These are phyloP conservation scores for Elaeidobius kamerunicus DNA, from an alignment of 2,888 invertebrate genomes.

Conservation along the genomic window DNA sequence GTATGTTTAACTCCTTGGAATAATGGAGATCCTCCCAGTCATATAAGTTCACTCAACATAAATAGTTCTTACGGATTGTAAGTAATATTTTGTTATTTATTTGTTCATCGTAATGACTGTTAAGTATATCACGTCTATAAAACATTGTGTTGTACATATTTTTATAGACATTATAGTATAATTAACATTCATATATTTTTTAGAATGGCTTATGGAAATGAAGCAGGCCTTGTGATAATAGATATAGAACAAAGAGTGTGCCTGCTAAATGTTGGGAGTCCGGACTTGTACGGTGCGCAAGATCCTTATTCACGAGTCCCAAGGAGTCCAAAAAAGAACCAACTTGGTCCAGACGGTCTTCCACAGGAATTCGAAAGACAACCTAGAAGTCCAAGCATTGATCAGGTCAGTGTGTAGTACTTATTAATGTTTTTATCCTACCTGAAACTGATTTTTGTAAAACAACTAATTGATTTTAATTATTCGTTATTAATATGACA, in stretches of 20 bases:
- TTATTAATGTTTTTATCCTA: neutral
- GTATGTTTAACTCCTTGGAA: conserved; percentile 88
- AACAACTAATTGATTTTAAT: no score
- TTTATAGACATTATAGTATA: no score
- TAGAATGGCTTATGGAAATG: conserved; percentile 97
- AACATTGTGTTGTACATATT: no score
- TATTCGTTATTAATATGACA: no score
- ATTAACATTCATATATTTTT: conserved; percentile 6
- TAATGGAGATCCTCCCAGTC: conserved; percentile 75
- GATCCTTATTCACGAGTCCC: conserved; percentile 76
- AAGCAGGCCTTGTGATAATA: conserved; percentile 91
- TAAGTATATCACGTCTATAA: no score
- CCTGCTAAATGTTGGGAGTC: conserved; percentile 83
- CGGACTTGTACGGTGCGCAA: conserved; percentile 86
- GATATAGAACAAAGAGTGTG: conserved; percentile 90
- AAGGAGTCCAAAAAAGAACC: conserved; percentile 48
- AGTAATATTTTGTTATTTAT: conserved; percentile 51
- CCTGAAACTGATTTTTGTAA: neutral
- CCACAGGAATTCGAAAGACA: conserved; percentile 51
- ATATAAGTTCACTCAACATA: conserved; percentile 85
- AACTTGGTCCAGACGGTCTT: conserved; percentile 48
- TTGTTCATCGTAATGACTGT: neutral
- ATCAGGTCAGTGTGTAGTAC: conserved; percentile 67
- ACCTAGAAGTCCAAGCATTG: conserved; percentile 81
- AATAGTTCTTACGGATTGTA: conserved; percentile 97